Evolutionary conservation across 1,140 invertebrate genomes (phyloP).

Genomic region (Conus betulinus): DNA sequence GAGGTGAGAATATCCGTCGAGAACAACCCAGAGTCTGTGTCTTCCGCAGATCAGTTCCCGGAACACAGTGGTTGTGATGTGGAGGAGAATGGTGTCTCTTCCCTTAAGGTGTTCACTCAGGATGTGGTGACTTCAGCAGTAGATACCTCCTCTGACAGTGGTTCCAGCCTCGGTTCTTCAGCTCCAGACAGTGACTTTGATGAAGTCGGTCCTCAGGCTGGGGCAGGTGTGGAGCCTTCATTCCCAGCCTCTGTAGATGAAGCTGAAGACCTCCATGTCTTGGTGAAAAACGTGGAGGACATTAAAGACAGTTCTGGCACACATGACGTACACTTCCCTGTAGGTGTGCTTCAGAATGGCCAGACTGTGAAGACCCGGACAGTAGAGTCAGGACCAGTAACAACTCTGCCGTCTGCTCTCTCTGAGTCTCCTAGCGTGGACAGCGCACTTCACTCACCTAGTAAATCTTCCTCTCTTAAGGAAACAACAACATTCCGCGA

Average conservation of each 20-base stretch:
- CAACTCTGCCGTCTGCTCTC: no score
- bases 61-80: neutral
- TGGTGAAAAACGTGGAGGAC: neutral
- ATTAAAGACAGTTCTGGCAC: neutral
- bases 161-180: neutral
- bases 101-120: neutral
- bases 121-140: no score
- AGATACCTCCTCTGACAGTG: neutral
- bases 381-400: no score
- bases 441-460: no score
- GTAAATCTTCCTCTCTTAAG: no score
- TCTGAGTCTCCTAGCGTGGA: no score
- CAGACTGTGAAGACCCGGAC: no score
- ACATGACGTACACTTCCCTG: no score
- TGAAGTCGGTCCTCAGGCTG: neutral
- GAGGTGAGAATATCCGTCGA: neutral
- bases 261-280: neutral
- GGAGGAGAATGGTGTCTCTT: neutral
- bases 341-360: no score
- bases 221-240: neutral
- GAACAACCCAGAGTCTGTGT: no score
- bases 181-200: neutral
- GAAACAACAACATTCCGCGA: no score
- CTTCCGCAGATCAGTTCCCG: neutral
- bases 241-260: neutral